Base-by-base conservation (phyloP, 2,888 invertebrate genomes). In the Sussaba pulchella region DNA sequence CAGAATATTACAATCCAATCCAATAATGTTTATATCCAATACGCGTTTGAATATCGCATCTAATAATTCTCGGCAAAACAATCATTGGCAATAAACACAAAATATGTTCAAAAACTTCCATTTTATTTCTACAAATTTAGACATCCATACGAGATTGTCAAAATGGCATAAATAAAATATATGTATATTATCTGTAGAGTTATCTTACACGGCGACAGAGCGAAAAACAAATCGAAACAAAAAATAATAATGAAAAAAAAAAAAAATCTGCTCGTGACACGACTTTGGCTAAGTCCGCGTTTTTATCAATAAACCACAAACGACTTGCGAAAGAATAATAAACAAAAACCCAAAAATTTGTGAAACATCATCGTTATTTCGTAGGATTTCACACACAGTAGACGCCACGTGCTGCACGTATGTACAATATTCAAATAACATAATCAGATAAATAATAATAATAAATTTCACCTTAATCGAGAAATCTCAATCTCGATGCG, bases 151-250 rank as follows among this genome's bases (percentile, higher is more conserved):
- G 72, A 76, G 47, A 72, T 63, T 73, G 63, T 76, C 81, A 73
- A 77, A 39, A 67, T 73, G 81, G 69, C 59, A 77, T 77, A 81
- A 77, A 81, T 81, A 81, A 77, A 80, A 78, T 67, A 79, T 83
- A 83, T 78, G 80, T 82, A 83, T 85, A 85, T 83, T 84, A 86
- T 86, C 84, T 85, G 82, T 83, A 82, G 78, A 83, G 84, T 83
- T 86, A 87, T 87, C 77, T 87, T 88, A 87, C 87, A 88, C 76
- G 82, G 75, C 79, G 85, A 87, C 76, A 75, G 78, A 74, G 84
- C 83, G 79, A 67, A 47, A 63, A 61, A 41, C 14, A 21, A 63
- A n/a, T 57, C 52, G 54, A 47, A 63, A 61, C 31, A 36, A 36
- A 63, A n/a, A 14, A 31, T 19, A 31, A 54, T 39, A 52, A 31